Conservation (phyloP, 2,888 invertebrate species). For the Taphrorychus bicolor region DNA sequence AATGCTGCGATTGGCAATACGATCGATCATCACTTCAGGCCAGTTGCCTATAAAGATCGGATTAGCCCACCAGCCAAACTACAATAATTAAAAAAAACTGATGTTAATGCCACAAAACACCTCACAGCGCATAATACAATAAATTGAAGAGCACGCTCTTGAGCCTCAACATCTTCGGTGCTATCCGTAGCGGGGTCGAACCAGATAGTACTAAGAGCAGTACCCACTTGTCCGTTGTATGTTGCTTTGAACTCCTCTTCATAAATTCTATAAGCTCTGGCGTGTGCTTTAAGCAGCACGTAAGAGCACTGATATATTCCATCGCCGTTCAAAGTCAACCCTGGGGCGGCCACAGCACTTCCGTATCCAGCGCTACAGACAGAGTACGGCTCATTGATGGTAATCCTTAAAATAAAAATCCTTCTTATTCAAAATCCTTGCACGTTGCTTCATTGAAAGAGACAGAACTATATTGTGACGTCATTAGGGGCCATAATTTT, state of each 20-base stretch:
- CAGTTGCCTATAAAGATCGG: constrained; percentile 75
- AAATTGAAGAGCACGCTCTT: constrained; percentile 64
- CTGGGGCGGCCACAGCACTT: constrained; percentile 11
- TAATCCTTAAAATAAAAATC: no score
- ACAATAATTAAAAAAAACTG: not conserved
- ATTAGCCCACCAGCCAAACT: constrained; percentile 54
- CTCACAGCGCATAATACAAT: constrained; percentile 53
- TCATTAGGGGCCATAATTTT: no score
- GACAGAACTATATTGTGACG: no score
- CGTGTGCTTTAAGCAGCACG: constrained; percentile 22
- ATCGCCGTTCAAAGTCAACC: constrained; percentile 11
- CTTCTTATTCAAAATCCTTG: no score
- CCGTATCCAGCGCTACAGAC: constrained; percentile 19
- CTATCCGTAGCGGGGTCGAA: constrained; percentile 66
- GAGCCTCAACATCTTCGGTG: constrained; percentile 66
- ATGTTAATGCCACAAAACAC: no score
- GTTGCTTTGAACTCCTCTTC: constrained; percentile 23
- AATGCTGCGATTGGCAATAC: constrained; percentile 65
- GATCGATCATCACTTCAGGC: constrained; percentile 68
- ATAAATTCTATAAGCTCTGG: constrained; percentile 26
- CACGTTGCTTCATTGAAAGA: no score
- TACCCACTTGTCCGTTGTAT: constrained; percentile 46
- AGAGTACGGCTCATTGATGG: constrained; percentile 22
- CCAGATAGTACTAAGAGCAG: constrained; percentile 69
- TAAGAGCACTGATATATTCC: constrained; percentile 27